Conservation (phyloP, 2,888 invertebrate genomes). For the Enchytraeus crypticus region DNA sequence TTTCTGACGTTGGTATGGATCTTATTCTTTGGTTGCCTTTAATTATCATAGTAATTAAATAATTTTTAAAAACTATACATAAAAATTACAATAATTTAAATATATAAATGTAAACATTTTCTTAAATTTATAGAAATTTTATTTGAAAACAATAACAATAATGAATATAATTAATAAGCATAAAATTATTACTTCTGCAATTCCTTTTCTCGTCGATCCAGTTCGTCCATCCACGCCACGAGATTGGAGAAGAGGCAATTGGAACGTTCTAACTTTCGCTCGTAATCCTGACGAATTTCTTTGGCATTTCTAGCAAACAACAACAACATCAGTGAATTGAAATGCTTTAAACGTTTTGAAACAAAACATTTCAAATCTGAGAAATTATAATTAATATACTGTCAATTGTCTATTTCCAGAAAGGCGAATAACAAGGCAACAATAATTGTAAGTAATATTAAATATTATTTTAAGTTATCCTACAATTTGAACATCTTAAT, state of each 20-base stretch:
- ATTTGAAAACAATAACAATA: background rate
- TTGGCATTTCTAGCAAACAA: constrained; percentile 57
- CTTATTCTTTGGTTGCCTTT: background rate
- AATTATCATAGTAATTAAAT: background rate
- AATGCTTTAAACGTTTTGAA: background rate
- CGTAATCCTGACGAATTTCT: constrained; percentile 80
- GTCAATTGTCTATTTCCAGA: too few species aligned
- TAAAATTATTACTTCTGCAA: background rate
- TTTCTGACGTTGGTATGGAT: background rate
- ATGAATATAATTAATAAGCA: background rate
- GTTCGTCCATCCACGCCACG: constrained; percentile 69
- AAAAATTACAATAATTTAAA: background rate
- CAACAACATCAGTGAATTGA: background rate
- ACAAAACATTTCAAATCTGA: background rate
- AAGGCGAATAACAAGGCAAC: too few species aligned
- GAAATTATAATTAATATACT: too few species aligned
- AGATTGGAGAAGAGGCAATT: constrained; percentile 83
- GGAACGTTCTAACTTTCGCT: constrained; percentile 78
- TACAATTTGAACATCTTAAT: too few species aligned
- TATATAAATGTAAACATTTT: background rate
- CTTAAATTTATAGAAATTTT: background rate
- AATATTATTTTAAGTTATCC: too few species aligned
- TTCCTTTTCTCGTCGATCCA: constrained; percentile 74
- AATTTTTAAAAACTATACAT: background rate
- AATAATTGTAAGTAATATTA: too few species aligned